Evolutionary conservation across 2,113 vertebrate genomes (phyloP).

Genomic region (Tringa solitaria): DNA sequence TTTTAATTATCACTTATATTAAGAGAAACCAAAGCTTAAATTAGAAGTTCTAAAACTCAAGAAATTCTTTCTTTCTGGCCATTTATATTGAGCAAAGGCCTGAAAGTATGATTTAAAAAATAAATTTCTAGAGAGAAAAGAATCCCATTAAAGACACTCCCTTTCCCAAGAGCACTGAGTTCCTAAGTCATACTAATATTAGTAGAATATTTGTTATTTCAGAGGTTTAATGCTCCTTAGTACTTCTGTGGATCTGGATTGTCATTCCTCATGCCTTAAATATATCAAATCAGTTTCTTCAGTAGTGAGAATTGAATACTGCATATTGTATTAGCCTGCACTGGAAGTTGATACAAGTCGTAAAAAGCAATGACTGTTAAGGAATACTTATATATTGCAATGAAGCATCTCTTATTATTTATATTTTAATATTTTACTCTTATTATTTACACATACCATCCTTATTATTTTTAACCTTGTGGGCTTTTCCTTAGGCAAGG

Average conservation of each 20-base stretch:
- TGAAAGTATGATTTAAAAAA: not conserved
- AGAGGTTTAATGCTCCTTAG: not conserved
- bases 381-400: not conserved
- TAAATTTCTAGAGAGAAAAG: not conserved
- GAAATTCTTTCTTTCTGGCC: not conserved
- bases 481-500: not conserved
- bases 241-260: not conserved
- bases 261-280: not conserved
- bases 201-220: not conserved
- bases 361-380: not conserved
- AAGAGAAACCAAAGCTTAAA: not conserved
- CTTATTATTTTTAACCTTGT: not conserved
- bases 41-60: not conserved
- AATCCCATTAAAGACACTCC: not conserved
- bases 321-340: not conserved
- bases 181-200: not conserved
- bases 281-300: not conserved
- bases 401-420: not conserved
- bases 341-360: not conserved
- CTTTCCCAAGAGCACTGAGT: not conserved
- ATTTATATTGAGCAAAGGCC: not conserved
- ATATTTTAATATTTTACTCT: not conserved
- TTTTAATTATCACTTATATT: not conserved
- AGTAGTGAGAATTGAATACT: not conserved
- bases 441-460: not conserved